A percentile compares a stretch with the other conserved stretches of the same genome.
Conservation (phyloP, 1,140 invertebrate genomes). For the Drosophila kepulauana region DNA sequence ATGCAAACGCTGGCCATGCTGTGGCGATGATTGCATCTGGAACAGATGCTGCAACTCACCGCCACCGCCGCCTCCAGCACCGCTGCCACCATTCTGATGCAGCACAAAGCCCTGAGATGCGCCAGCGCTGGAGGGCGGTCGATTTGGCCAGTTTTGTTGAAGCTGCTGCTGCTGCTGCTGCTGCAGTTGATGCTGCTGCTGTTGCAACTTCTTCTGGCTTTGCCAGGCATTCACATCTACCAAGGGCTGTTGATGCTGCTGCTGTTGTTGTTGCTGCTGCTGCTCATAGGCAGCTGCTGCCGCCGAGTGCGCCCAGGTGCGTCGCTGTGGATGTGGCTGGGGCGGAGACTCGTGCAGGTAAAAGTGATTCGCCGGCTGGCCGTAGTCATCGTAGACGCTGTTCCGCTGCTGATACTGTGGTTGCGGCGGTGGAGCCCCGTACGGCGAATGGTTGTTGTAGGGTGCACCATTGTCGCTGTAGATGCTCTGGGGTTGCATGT, state of each 20-base stretch:
- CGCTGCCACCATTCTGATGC: slow-evolving; percentile 78
- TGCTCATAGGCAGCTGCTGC: slow-evolving; percentile 85
- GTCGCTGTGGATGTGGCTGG: slow-evolving; percentile 87
- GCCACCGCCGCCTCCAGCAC: slow-evolving; percentile 66
- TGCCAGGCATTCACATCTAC: slow-evolving; percentile 82
- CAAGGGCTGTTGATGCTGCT: slow-evolving; percentile 68
- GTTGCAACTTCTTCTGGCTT: slow-evolving; percentile 67
- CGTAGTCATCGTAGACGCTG: slow-evolving; percentile 78
- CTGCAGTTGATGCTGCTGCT: slow-evolving; percentile 18
- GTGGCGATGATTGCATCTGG: slow-evolving; percentile 80
- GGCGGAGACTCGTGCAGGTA: slow-evolving; percentile 89
- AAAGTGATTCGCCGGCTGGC: slow-evolving; percentile 87
- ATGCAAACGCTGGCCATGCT: slow-evolving; percentile 61
- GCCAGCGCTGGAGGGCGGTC: slow-evolving; percentile 62
- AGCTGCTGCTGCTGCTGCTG: slow-evolving; percentile 62
- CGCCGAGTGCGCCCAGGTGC: slow-evolving; percentile 91
- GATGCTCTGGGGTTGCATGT: slow-evolving; percentile 77
- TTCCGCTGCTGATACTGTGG: slow-evolving; percentile 86
- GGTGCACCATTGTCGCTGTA: slow-evolving; percentile 76
- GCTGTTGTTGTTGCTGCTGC: slow-evolving; percentile 54
- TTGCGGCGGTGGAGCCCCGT: slow-evolving; percentile 53
- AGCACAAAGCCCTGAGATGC: slow-evolving; percentile 74
- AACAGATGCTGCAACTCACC: slow-evolving; percentile 83
- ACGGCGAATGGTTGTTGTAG: slow-evolving; percentile 76
- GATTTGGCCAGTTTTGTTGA: slow-evolving; percentile 68